phyloP scores from a whole-genome alignment of 2,888 invertebrate genomes.

The Drosophila neotestacea region DNA sequence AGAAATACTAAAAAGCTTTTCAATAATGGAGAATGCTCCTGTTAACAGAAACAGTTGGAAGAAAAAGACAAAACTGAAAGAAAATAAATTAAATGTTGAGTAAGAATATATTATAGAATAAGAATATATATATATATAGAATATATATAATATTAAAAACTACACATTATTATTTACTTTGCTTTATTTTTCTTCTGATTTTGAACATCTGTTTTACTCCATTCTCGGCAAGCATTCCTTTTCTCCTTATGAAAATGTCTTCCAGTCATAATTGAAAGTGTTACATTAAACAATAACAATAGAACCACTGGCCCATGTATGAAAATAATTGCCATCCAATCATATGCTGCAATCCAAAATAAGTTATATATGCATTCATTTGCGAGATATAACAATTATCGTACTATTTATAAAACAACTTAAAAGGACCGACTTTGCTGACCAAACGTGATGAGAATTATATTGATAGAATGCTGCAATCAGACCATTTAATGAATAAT shows the following conservation, averaged over 20 bases:
- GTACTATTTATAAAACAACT: conserved; percentile 8
- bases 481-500: background rate
- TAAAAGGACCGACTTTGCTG: background rate
- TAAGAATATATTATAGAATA: background rate
- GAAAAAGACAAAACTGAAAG: conserved; percentile 8
- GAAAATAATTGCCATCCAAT: conserved; percentile 4
- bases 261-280: conserved; percentile 6
- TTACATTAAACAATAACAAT: conserved; percentile 9
- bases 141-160: no score
- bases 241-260: conserved; percentile 6
- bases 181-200: conserved; percentile 3
- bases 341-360: background rate
- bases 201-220: background rate
- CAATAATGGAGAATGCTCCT: conserved; percentile 11
- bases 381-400: background rate
- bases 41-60: conserved; percentile 13
- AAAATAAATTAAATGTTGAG: background rate
- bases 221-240: background rate
- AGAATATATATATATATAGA: no score
- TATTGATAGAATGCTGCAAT: background rate
- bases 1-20: conserved; percentile 11
- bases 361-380: background rate
- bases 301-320: conserved; percentile 9
- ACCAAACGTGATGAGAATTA: background rate
- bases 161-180: background rate